A percentile compares a stretch with the other conserved stretches of the same genome.
These are phyloP conservation scores for Drosophila elegans DNA, from an alignment of 1,140 invertebrate genomes.

Conservation along the genomic window DNA sequence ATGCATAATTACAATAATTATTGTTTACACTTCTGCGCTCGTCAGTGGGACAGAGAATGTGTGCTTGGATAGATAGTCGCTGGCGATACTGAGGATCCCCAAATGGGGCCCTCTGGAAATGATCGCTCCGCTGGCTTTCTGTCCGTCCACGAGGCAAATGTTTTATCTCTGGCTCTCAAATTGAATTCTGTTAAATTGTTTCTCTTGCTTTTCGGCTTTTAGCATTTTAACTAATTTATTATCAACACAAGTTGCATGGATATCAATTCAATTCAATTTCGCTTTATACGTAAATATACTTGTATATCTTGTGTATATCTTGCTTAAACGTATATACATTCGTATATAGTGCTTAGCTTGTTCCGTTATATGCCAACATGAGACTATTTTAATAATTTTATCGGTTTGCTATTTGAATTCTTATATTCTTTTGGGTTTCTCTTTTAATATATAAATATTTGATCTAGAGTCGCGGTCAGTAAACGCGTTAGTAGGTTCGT, in stretches of 20 bases:
- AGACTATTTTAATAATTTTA: constrained; percentile 58
- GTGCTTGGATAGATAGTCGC: constrained; percentile 28
- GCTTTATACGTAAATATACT: constrained; percentile 55
- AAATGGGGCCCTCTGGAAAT: constrained; percentile 53
- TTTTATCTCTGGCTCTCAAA: constrained; percentile 46
- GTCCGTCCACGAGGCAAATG: constrained; percentile 24
- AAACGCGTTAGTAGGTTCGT: constrained; percentile 68
- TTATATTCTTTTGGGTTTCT: constrained; percentile 31
- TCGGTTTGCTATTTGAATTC: constrained; percentile 23
- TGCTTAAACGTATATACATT: constrained; percentile 37
- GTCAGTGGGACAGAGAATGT: constrained; percentile 19
- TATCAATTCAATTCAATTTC: constrained; percentile 41
- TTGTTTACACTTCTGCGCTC: constrained; percentile 61
- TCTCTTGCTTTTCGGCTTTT: constrained; percentile 31
- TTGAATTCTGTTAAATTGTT: constrained; percentile 49
- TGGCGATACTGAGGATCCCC: constrained; percentile 32
- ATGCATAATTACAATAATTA: constrained; percentile 83
- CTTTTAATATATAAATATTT: constrained; percentile 57
- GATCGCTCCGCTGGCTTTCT: constrained; percentile 48
- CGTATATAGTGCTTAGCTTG: constrained; percentile 44
- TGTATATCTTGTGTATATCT: constrained; percentile 60
- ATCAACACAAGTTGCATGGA: constrained; percentile 65
- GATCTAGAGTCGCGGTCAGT: constrained; percentile 67
- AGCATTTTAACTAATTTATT: constrained; percentile 71
- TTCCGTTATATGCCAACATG: constrained; percentile 60